These are phyloP conservation scores for Polietes domitor DNA, from an alignment of 2,888 invertebrate species.

Conservation along the genomic window DNA sequence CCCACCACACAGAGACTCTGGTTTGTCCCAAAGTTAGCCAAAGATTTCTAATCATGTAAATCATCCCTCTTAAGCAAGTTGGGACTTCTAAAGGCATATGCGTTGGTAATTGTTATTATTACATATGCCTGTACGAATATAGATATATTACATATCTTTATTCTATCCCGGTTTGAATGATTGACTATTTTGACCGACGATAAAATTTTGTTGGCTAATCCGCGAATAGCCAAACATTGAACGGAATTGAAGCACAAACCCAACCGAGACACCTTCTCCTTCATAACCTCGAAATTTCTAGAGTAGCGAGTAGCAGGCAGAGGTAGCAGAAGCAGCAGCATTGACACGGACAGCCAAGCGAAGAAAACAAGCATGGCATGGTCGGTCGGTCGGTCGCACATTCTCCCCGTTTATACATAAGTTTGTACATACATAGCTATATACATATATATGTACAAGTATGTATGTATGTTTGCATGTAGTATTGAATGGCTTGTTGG, in stretches of 20 bases:
- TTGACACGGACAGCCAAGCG: not conserved
- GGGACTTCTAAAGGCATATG: no score
- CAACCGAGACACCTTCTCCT: not conserved
- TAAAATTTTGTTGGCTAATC: not conserved
- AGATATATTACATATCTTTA: no score
- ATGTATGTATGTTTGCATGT: not conserved
- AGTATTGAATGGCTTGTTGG: slow-evolving; percentile 4
- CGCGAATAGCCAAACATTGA: not conserved
- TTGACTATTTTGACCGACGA: not conserved
- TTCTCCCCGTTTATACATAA: not conserved
- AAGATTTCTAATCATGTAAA: no score
- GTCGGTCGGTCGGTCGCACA: not conserved
- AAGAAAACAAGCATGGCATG: not conserved
- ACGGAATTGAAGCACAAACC: not conserved
- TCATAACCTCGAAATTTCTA: slow-evolving; percentile 57
- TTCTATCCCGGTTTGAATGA: no score
- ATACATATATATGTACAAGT: slow-evolving; percentile 9
- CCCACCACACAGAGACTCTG: no score
- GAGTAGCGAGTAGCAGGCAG: slow-evolving; percentile 44
- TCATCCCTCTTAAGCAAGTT: no score
- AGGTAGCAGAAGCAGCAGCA: slow-evolving; percentile 14
- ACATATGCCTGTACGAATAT: no score
- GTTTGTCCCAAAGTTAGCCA: no score
- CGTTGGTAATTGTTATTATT: no score
- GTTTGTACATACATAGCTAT: slow-evolving; percentile 2